Evolutionary conservation across 2,797 vertebrate species (phyloP).

Genomic region (Onychomys arenicola): DNA sequence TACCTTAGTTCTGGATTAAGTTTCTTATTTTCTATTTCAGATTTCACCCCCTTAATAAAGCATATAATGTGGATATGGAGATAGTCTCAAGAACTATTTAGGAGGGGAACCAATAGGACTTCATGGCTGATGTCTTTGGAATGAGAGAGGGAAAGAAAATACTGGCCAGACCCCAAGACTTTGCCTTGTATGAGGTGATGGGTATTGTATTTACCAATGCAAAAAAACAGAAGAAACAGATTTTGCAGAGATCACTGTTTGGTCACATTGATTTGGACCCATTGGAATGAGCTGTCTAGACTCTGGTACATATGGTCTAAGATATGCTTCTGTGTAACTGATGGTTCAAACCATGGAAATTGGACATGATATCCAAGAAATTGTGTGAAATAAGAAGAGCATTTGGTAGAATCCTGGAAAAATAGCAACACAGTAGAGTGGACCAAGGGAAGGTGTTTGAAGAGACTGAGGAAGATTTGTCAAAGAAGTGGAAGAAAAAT

Average conservation of each 20-base stretch:
- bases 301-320: not conserved
- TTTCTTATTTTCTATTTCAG: not conserved
- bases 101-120: not conserved
- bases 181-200: not conserved
- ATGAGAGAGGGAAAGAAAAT: slow-evolving; percentile 2
- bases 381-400: not conserved
- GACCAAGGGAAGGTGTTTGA: not conserved
- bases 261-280: not conserved
- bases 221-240: not conserved
- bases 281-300: not conserved
- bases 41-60: not conserved
- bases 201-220: not conserved
- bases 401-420: slow-evolving; percentile 39
- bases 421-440: not conserved
- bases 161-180: not conserved
- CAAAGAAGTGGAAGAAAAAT: not conserved
- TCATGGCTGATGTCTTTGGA: not conserved
- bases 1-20: not conserved
- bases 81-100: not conserved
- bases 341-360: not conserved
- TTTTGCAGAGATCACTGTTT: not conserved
- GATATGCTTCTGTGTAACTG: not conserved
- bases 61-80: not conserved
- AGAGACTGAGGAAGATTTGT: not conserved
- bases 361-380: not conserved